Base-by-base conservation (phyloP, 2,888 invertebrate species). In the Limenitis camilla region DNA sequence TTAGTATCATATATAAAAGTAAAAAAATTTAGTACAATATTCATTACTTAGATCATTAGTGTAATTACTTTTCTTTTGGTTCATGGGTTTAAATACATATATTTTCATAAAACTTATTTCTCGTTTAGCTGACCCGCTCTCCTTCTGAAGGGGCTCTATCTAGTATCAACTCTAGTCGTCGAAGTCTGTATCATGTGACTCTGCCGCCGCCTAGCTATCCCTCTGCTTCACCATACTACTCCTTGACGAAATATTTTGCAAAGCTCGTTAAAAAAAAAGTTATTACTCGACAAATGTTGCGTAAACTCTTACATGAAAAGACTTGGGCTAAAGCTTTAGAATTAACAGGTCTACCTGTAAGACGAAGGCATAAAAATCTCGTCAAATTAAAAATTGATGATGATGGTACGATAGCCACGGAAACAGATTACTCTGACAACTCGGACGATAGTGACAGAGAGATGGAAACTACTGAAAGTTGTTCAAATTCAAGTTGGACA, bases 151-250 rank as follows among this genome's bases (percentile, higher is more conserved):
- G 87, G 68, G 87, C 87, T 68, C 79, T 87, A 73, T 85, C 83
- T 81, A 86, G 87, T 71, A 81, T 87, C 85, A 87, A 81, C 79
- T 74, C 76, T 77, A 82, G 80, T 65, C 82, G 88, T 48, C 86
- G 88, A 64, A 88, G 88, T 73, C 80, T 88, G 52, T 88, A 90
- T 75, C 89, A 87, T 71, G 84, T 91, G 63, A 91, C 91, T 49
- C 83, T 92, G 68, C 93, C 93, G 60, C 92, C 94, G 61, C 90
- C 91, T 79, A 92, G 91, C 80, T 93, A 92, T 84, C 93, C 92
- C 71, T 89, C 92, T 66, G 91, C 93, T 62, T 92, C 94, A 45
- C 94, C 94, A 29, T 95, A 94, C 78, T 91, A 92, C 63, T 92
- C 92, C 60, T 88, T 95, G 59, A 93, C 93, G 40, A 92, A 92